Base-by-base conservation (phyloP, 2,113 vertebrate genomes). In the Labeo catla region DNA sequence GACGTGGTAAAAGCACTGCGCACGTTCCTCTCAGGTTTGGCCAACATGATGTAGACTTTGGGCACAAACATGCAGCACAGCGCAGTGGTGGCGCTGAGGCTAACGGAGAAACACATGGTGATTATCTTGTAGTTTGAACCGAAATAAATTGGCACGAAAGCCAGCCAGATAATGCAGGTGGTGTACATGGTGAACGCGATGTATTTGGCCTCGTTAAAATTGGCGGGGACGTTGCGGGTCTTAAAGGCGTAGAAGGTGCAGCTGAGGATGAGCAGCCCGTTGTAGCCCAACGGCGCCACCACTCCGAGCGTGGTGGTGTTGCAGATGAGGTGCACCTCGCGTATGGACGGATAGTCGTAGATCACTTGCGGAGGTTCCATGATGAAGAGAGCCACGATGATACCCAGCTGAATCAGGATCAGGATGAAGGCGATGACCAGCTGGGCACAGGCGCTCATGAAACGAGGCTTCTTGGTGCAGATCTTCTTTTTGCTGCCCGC, bases 121-220 rank as follows among this genome's bases (percentile, higher is more conserved):
- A 99, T 98, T 91, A 99, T 99, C 95, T 99, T 99, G 95, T 99
- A 99, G 94, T 99, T 99, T 93, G 98, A 99, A 89, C 98, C 98
- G 82, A 99, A 99, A 95, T 99, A 99, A 92, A 99, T 99, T 23
- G 98, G 98, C 91, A 99, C 98, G 74, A 99, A 99, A 87, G 98
- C 98, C 91, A 99, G 93, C 98, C 98, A 99, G 89, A 99, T 99
- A 90, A 99, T 99, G 90, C 98, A 99, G 88, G 98, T 99, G 90
- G 98, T 99, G 68, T 99, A 99, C 98, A 99, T 99, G 57, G 98
- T 99, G 86, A 99, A 99, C 91, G 98, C 98, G 6, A 99, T 99
- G 76, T 99, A 99, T 90, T 99, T 99, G 87, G 98, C 98, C 93
- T 99, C 98, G 0, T 99, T 99, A 91, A 99, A 99, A 91, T 99